Percentiles rank a stretch among this genome's conserved stretches.
phyloP scores from a whole-genome alignment of 1,140 invertebrate species.

The Drosophila kepulauana region DNA sequence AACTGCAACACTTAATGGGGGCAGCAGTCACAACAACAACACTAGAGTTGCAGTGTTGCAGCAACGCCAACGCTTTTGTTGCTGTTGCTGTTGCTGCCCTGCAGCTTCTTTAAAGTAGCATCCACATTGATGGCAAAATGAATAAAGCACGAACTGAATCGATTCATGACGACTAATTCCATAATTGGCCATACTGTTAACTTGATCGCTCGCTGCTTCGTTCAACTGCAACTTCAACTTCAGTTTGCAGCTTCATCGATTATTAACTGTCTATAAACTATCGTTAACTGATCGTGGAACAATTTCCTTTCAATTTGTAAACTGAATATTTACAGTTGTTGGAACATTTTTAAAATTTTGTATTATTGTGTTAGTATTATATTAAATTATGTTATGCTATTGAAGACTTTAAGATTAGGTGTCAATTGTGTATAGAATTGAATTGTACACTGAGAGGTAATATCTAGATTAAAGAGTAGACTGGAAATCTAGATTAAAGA shows the following conservation, averaged over 20 bases:
- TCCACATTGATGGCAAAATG: slow-evolving; percentile 21
- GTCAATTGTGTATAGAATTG: too few relatives aligned
- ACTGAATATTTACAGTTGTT: too few relatives aligned
- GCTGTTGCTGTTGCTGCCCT: not conserved
- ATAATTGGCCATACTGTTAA: slow-evolving; percentile 10
- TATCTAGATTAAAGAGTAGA: too few relatives aligned
- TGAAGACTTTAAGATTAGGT: too few relatives aligned
- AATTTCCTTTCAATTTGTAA: not conserved
- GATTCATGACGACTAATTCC: slow-evolving; percentile 10
- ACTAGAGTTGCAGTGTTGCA: slow-evolving; percentile 10
- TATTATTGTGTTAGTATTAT: too few relatives aligned
- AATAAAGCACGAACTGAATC: slow-evolving; percentile 28
- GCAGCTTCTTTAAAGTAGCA: slow-evolving; percentile 3
- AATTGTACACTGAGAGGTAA: too few relatives aligned
- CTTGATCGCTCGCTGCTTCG: not conserved
- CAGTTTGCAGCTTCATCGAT: not conserved
- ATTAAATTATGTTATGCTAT: too few relatives aligned
- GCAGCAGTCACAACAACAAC: not conserved
- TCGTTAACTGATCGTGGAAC: not conserved
- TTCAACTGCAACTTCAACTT: not conserved
- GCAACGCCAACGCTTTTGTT: slow-evolving; percentile 4
- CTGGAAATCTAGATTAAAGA: too few relatives aligned
- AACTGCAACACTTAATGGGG: slow-evolving; percentile 55
- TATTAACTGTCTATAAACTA: not conserved
- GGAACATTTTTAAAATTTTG: too few relatives aligned